Conservation (phyloP, 2,888 invertebrate genomes). For the Coenonympha arcania region DNA sequence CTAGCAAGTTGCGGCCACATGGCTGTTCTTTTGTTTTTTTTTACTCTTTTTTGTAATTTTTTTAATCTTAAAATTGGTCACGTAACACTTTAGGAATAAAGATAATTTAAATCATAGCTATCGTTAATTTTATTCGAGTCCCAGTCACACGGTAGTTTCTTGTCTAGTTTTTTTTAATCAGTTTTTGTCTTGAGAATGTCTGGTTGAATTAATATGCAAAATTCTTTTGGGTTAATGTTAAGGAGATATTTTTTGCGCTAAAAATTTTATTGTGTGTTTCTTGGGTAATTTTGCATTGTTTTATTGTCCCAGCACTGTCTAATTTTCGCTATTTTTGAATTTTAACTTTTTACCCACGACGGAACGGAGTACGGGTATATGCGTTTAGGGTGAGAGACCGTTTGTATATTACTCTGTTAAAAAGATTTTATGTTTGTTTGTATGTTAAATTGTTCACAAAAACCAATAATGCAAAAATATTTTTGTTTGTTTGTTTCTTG, state of each 20-base stretch:
- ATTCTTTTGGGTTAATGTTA: constrained; percentile 7
- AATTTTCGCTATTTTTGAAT: neutral
- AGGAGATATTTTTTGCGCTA: constrained; percentile 4
- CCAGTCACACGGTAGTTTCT: constrained; percentile 56
- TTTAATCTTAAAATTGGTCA: constrained; percentile 58
- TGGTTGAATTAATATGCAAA: constrained; percentile 9
- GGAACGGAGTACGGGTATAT: too few species aligned
- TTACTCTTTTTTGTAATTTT: constrained; percentile 33
- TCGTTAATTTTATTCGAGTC: constrained; percentile 60
- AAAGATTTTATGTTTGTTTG: too few species aligned
- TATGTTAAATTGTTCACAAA: neutral
- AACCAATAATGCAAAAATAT: neutral
- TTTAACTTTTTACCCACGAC: too few species aligned
- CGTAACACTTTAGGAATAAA: constrained; percentile 49
- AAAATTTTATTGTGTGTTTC: neutral
- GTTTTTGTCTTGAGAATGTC: constrained; percentile 31
- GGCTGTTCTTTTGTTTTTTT: constrained; percentile 33
- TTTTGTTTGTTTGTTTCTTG: neutral
- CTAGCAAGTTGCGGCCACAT: constrained; percentile 44
- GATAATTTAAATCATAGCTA: constrained; percentile 36
- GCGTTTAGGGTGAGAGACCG: too few species aligned
- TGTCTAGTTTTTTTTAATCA: constrained; percentile 37
- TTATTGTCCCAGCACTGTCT: neutral
- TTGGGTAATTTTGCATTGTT: neutral
- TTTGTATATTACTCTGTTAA: too few species aligned